Base-by-base conservation (phyloP, 2,888 invertebrate genomes). In the Entomobrya proxima region DNA sequence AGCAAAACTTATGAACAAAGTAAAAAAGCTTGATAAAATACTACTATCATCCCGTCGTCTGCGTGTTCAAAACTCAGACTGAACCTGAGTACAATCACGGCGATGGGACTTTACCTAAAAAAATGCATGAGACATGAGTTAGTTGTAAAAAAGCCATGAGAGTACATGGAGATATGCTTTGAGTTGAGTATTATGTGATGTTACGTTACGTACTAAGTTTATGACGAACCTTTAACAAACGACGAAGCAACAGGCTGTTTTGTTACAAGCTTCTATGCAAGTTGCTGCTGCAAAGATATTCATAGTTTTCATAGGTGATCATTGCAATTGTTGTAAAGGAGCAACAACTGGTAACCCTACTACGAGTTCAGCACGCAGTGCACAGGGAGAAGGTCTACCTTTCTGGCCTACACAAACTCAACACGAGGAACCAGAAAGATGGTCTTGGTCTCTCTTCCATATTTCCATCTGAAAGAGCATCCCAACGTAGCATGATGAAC, bases 31-130 rank as follows among this genome's bases (percentile, higher is more conserved):
- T 32, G 35, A 37, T 47, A 21, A 50, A 27, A 72, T 44, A 47
- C 50, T 75, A 11, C 24, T 27, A 27, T 44, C 21, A 24, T 52
- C 81, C 81, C 74, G 74, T 75, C 75, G 74, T 64, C 81, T 75
- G 64, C 81, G 61, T 82, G 74, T 75, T 82, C 81, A 82, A 74
- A 82, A 82, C 74, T 82, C 61, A 82, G 81, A 82, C 81, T 82
- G 81, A 82, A 64, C 81, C 74, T 82, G 64, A 61, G 75, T 58
- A 61, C 50, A 50, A 21, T 15, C 24, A 47, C 58, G 47, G 64
- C 81, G 37, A 64, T 82, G 81, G 58, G 81, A 82, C 81, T 82
- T 82, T 69, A 75, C 75, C 74, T 82, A 50, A 69, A 44, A 37
- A 35, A 30, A 74, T n/a, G 35, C 50, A 37, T 32, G 55, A 52